Base-by-base conservation (phyloP, 2,113 vertebrate genomes). In the Cervus canadensis region DNA sequence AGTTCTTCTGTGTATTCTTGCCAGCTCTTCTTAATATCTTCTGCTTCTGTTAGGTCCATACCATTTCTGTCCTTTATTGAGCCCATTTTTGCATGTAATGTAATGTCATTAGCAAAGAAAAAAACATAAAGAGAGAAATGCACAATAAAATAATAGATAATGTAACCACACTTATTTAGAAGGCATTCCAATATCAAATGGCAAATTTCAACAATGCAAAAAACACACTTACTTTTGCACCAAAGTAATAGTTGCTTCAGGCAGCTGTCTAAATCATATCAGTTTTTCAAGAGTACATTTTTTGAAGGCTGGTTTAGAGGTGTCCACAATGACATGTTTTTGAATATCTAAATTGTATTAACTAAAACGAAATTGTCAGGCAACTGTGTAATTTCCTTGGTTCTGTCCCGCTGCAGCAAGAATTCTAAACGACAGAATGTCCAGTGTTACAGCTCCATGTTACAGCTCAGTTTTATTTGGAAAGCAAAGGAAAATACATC, bases 301-400 rank as follows among this genome's bases (percentile, higher is more conserved):
- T 91, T 89, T 36, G 25, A 59, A 40, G 25, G 2, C 28, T 85
- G 89, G 9, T 78, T 82, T 94, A 96, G 71, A 96, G 52, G 33
- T 6, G 0, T 59, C 23, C 16, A 28, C 54, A 86, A 43, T 33
- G 14, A 5, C 26, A 83, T 59, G 21, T 30, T 23, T 40, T 43
- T 92, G 9, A 92, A 94, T 88, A 94, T 33, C 62, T 92, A 90
- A 94, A 71, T 57, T 59, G 40, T 60, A 96, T 89, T 91, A 95
- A 45, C 52, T 74, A 89, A 95, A 93, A 74, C 91, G 19, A 71
- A 36, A 36, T 12, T 71, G 64, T 71, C n/a, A 71, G 64, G 9
- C 17, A 9, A 71, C 9, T 36, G n/a, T 71, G n/a, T 71, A 71
- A 36, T 71, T 71, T 71, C 64, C 64, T 71, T 19, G 2, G 9